A percentile compares a stretch with the other conserved stretches of the same genome.
These are phyloP conservation scores for Mimas tiliae DNA, from an alignment of 2,888 invertebrate genomes.

Conservation along the genomic window DNA sequence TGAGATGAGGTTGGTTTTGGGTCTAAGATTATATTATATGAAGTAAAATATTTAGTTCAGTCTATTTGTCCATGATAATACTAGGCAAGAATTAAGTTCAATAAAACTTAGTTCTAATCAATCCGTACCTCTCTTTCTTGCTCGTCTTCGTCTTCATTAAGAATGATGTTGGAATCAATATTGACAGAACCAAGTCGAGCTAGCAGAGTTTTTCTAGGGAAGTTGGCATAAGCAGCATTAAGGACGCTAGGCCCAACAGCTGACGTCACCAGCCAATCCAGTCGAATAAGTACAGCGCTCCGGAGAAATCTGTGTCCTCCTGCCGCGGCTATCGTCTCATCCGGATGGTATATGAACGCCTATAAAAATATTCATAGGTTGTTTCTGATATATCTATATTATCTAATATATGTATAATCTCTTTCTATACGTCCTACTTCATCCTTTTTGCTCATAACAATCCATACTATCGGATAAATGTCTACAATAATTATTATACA, in stretches of 20 bases:
- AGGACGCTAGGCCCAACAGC: slow-evolving; percentile 52
- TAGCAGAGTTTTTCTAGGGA: slow-evolving; percentile 69
- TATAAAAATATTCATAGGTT: slow-evolving; percentile 39
- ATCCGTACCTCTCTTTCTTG: slow-evolving; percentile 71
- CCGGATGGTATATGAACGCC: slow-evolving; percentile 74
- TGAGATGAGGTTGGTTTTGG: too few species aligned
- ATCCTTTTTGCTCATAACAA: too few species aligned
- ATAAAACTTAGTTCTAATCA: background rate
- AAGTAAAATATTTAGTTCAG: too few species aligned
- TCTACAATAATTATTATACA: too few species aligned
- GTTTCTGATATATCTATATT: too few species aligned
- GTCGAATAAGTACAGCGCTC: slow-evolving; percentile 63
- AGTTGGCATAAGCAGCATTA: slow-evolving; percentile 49
- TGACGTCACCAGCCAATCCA: slow-evolving; percentile 68
- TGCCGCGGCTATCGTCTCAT: slow-evolving; percentile 58
- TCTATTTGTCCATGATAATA: too few species aligned
- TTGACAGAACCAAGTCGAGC: slow-evolving; percentile 68
- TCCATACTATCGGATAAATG: too few species aligned
- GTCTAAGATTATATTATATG: too few species aligned
- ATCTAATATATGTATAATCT: too few species aligned
- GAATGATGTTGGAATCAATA: slow-evolving; percentile 62
- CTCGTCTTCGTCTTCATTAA: slow-evolving; percentile 76
- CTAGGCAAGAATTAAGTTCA: background rate
- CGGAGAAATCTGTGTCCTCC: slow-evolving; percentile 59
- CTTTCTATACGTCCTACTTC: too few species aligned